A percentile compares a stretch with the other conserved stretches of the same genome.
Conservation (phyloP, 1,140 invertebrate genomes). For the Cryptotermes secundus region DNA sequence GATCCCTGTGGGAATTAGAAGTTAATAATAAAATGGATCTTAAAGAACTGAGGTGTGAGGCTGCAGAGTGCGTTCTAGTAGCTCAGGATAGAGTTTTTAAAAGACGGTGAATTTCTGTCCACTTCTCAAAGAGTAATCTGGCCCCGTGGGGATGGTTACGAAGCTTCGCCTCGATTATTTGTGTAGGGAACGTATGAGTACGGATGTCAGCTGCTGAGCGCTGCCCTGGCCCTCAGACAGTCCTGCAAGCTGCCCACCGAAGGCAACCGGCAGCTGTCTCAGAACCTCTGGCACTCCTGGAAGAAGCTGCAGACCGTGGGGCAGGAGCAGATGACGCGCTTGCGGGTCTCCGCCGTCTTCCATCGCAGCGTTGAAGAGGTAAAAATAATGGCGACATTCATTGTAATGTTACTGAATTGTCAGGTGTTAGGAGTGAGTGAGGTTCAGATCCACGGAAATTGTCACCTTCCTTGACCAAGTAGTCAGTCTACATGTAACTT, state of each 20-base stretch:
- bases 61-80: too few relatives aligned
- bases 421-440: too few relatives aligned
- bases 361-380: slow-evolving; percentile 71
- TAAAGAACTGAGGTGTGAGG: too few relatives aligned
- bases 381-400: slow-evolving; percentile 17
- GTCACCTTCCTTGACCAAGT: too few relatives aligned
- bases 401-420: too few relatives aligned
- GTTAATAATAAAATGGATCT: too few relatives aligned
- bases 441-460: too few relatives aligned
- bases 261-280: slow-evolving; percentile 55
- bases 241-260: slow-evolving; percentile 67
- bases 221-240: slow-evolving; percentile 69
- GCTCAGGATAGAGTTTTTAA: too few relatives aligned
- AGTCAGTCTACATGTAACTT: too few relatives aligned
- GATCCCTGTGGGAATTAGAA: too few relatives aligned
- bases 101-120: too few relatives aligned
- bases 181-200: slow-evolving; percentile 74
- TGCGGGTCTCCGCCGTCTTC: slow-evolving; percentile 74
- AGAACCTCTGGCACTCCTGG: slow-evolving; percentile 66
- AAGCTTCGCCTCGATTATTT: neutral
- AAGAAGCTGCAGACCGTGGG: slow-evolving; percentile 66
- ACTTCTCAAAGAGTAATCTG: neutral
- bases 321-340: slow-evolving; percentile 74
- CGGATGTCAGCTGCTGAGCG: slow-evolving; percentile 72
- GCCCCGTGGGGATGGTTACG: neutral